phyloP scores from a whole-genome alignment of 2,888 invertebrate species.

The Cetonia aurata region DNA sequence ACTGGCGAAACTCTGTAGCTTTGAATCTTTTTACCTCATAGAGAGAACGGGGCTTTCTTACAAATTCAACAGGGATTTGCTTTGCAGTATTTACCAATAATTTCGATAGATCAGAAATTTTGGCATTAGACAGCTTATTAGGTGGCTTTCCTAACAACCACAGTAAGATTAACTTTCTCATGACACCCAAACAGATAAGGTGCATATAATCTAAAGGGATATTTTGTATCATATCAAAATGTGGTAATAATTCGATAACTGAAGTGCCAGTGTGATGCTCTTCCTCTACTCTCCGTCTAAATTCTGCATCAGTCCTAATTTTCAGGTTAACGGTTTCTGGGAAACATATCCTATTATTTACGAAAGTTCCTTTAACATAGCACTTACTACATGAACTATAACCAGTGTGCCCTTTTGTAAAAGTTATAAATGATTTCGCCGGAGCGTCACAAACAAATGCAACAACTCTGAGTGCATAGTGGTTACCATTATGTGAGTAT shows the following conservation, averaged over 20 bases:
- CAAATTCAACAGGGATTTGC: constrained; percentile 4
- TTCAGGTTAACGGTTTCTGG: constrained; percentile 24
- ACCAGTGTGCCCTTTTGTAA: constrained; percentile 40
- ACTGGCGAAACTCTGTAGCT: constrained; percentile 12
- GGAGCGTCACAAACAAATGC: constrained; percentile 39
- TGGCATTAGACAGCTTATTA: not conserved
- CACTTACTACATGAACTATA: constrained; percentile 44
- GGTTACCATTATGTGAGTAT: not conserved
- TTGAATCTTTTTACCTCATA: not conserved
- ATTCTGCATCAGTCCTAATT: constrained; percentile 39
- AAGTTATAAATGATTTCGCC: constrained; percentile 21
- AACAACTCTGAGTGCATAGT: not conserved
- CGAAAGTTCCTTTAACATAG: constrained; percentile 31
- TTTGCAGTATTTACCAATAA: not conserved
- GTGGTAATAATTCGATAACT: constrained; percentile 20
- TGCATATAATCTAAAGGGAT: constrained; percentile 17
- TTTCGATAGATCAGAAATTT: constrained; percentile 1
- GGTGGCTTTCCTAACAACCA: constrained; percentile 7
- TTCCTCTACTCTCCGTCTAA: constrained; percentile 24
- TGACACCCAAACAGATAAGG: constrained; percentile 17
- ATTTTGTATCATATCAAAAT: constrained; percentile 8
- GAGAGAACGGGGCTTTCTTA: constrained; percentile 11
- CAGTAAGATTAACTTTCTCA: not conserved
- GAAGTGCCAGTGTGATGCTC: constrained; percentile 44
- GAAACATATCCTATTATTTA: constrained; percentile 44